Evolutionary conservation across 1,140 invertebrate genomes (phyloP), one percentile per base, ranked within the genome.

Genomic region (Caerostris extrusa): DNA sequence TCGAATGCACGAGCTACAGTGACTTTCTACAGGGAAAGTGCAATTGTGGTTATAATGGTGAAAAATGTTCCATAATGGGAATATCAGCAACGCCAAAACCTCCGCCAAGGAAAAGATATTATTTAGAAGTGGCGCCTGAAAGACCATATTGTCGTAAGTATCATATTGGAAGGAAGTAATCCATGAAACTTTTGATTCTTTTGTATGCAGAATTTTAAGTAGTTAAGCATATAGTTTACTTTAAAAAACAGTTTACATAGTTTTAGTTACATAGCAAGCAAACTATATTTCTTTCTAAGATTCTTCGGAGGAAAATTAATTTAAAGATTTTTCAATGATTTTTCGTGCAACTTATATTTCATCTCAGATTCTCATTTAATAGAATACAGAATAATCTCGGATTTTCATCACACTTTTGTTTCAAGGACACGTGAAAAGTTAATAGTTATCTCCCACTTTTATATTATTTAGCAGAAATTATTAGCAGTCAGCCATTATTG

Each of bases 1-100:
- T 94, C 2, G 71, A 85, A 82, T 95, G 94, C 34, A 82, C 88
- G 7, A 81, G 57, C 34, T 95, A 61, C 14, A 50, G 17, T 7
- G 90, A 93, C 57, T 94, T 94, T 17, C 17, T 89, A 0, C 34
- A 82, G 19, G 94, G 94, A 14, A 64, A 87, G 55, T 95, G 94
- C 69, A 77, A 90, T 71, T 95, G 94, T 12, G 93, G 94, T 3
- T 10, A 58, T 17, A 7, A 60, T 55, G 90, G 89, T 7, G n/a
- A 69, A 14, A 82, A 89, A 12, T 95, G 92, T 55, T 57, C 88
- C 34, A 50, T 89, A 19, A 92, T 95, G 82, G 89, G 94, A 50
- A 82, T 85, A n/a, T 58, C 56, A 17, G 56, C 93, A 14, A 17
- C 19, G 5, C 56, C 61, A 17, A 82, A 19, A 55, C 57, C 55